Evolutionary conservation across 1,140 invertebrate genomes (phyloP).

Genomic region (Drosophila lowei): DNA sequence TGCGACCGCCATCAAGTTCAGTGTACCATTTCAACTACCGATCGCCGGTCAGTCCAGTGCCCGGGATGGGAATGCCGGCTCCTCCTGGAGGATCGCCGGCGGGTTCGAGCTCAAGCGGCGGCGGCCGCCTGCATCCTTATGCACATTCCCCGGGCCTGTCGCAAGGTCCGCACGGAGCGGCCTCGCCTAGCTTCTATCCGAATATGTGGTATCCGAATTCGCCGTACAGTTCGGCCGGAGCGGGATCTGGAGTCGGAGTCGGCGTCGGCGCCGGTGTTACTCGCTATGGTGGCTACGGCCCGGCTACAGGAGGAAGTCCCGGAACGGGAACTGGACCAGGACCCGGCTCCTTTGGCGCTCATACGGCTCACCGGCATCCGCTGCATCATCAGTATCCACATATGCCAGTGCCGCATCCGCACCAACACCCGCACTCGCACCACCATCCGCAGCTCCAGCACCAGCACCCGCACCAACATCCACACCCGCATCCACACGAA

Average conservation of each 20-base stretch:
- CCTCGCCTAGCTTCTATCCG: conserved; percentile 53
- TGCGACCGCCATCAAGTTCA: conserved; percentile 63
- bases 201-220: conserved; percentile 82
- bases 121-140: conserved; percentile 43
- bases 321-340: neutral
- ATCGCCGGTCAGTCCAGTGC: conserved; percentile 38
- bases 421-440: conserved; percentile 33
- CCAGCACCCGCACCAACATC: conserved; percentile 25
- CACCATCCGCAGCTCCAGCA: conserved; percentile 39
- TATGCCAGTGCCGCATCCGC: conserved; percentile 16
- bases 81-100: neutral
- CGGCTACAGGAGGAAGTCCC: neutral
- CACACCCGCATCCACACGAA: conserved; percentile 66
- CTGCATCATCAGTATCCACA: conserved; percentile 40
- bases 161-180: conserved; percentile 15
- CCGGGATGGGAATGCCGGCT: conserved; percentile 1
- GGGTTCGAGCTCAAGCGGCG: neutral
- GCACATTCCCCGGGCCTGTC: conserved; percentile 57
- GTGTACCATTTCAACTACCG: conserved; percentile 63
- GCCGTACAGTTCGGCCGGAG: conserved; percentile 46
- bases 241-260: neutral
- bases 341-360: conserved; percentile 8
- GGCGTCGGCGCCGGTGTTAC: neutral
- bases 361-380: conserved; percentile 31
- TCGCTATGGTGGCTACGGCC: conserved; percentile 29